A percentile compares a stretch with the other conserved stretches of the same genome.
Evolutionary conservation across 2,113 vertebrate species (phyloP).

Genomic region (Rhea americana): DNA sequence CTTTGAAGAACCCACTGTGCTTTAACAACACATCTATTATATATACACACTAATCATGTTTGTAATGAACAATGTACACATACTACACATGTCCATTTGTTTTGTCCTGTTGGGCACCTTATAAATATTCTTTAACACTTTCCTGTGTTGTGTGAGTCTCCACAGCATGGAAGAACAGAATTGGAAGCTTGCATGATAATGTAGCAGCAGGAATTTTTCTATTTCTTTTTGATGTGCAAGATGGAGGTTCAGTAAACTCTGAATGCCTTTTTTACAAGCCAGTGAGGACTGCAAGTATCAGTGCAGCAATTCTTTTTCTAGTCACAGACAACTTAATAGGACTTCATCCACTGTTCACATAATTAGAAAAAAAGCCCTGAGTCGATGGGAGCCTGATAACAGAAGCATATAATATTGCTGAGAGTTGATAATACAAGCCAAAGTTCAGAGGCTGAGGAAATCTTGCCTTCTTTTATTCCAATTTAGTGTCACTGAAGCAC

Average conservation of each 20-base stretch:
- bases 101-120: constrained; percentile 67
- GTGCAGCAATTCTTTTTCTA: constrained; percentile 32
- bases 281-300: neutral
- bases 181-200: constrained; percentile 59
- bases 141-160: constrained; percentile 41
- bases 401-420: constrained; percentile 19
- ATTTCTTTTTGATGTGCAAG: constrained; percentile 32
- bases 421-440: neutral
- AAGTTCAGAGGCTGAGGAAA: constrained; percentile 15
- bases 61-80: constrained; percentile 68
- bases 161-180: constrained; percentile 54
- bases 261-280: constrained; percentile 16
- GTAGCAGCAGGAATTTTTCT: constrained; percentile 55
- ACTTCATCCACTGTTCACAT: constrained; percentile 27
- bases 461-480: neutral
- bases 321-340: constrained; percentile 40
- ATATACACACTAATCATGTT: constrained; percentile 68
- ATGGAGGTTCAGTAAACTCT: constrained; percentile 6
- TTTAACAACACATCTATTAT: constrained; percentile 71
- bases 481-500: neutral
- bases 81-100: constrained; percentile 59
- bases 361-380: constrained; percentile 37
- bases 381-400: constrained; percentile 10
- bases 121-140: constrained; percentile 66
- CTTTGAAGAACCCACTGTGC: constrained; percentile 74